These are phyloP conservation scores for Zaprionus bogoriensis DNA, from an alignment of 2,888 invertebrate species.

Conservation along the genomic window DNA sequence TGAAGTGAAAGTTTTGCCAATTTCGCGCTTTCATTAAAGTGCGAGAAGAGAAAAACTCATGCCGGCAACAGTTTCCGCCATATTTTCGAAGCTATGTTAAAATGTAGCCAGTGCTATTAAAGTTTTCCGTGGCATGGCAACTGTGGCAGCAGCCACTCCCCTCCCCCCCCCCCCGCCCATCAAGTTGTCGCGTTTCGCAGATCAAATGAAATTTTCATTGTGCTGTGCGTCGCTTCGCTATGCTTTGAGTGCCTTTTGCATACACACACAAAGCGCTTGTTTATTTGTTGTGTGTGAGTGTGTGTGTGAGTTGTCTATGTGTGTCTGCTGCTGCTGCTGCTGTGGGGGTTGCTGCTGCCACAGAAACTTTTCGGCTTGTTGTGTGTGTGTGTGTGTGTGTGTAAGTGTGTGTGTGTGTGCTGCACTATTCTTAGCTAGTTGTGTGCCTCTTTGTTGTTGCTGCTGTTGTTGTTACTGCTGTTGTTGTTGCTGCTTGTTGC, in stretches of 20 bases:
- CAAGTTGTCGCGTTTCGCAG: constrained; percentile 63
- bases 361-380: too few species aligned
- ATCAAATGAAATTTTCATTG: constrained; percentile 81
- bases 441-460: constrained; percentile 12
- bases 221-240: constrained; percentile 60
- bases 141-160: constrained; percentile 31
- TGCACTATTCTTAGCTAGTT: constrained; percentile 64
- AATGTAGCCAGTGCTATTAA: not conserved
- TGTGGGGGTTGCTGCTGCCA: too few species aligned
- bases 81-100: too few species aligned
- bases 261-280: constrained; percentile 18
- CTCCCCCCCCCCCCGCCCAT: too few species aligned
- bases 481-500: constrained; percentile 21
- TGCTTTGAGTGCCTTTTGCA: constrained; percentile 44
- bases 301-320: constrained; percentile 4
- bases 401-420: constrained; percentile 17
- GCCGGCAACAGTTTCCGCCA: too few species aligned
- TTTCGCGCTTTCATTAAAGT: too few species aligned
- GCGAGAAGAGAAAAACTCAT: too few species aligned
- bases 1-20: too few species aligned
- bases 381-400: constrained; percentile 20
- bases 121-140: not conserved
- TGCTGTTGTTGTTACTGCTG: constrained; percentile 15
- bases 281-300: not conserved
- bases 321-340: too few species aligned